These are phyloP conservation scores for Sebastes nivosus DNA, from an alignment of 2,797 vertebrate genomes.

Conservation along the genomic window DNA sequence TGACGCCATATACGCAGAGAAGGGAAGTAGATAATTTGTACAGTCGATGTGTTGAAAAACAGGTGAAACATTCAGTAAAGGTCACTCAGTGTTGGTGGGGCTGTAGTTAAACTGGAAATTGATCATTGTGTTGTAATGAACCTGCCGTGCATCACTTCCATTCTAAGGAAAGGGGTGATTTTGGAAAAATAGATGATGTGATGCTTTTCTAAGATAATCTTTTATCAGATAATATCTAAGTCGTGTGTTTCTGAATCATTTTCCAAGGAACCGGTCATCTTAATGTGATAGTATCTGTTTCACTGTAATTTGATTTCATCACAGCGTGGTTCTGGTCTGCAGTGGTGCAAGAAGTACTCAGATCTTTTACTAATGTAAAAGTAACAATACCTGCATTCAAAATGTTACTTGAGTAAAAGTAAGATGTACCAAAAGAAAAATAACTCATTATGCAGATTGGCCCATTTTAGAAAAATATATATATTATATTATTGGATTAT, in stretches of 20 bases:
- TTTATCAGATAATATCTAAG: neutral
- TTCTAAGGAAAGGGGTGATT: slow-evolving; percentile 17
- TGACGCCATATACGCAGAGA: neutral
- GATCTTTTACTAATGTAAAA: neutral
- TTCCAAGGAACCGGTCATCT: neutral
- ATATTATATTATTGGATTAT: too few relatives aligned
- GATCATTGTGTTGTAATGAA: neutral
- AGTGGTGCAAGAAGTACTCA: neutral
- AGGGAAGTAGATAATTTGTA: slow-evolving; percentile 24
- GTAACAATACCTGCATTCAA: too few relatives aligned
- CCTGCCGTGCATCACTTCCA: neutral
- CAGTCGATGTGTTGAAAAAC: slow-evolving; percentile 23
- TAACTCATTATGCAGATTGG: neutral
- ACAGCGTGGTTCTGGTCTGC: neutral
- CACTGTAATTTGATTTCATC: neutral
- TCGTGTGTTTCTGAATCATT: neutral
- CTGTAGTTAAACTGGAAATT: slow-evolving; percentile 30
- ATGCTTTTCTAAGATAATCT: neutral
- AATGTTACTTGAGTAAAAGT: neutral
- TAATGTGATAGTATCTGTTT: neutral
- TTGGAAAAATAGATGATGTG: neutral
- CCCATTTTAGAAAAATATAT: neutral
- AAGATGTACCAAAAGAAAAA: neutral
- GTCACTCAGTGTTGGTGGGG: neutral
- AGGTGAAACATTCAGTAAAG: neutral